Percentiles rank a stretch among this genome's conserved stretches.
These are phyloP conservation scores for Papilio elwesi DNA, from an alignment of 2,888 invertebrate species.

Conservation along the genomic window DNA sequence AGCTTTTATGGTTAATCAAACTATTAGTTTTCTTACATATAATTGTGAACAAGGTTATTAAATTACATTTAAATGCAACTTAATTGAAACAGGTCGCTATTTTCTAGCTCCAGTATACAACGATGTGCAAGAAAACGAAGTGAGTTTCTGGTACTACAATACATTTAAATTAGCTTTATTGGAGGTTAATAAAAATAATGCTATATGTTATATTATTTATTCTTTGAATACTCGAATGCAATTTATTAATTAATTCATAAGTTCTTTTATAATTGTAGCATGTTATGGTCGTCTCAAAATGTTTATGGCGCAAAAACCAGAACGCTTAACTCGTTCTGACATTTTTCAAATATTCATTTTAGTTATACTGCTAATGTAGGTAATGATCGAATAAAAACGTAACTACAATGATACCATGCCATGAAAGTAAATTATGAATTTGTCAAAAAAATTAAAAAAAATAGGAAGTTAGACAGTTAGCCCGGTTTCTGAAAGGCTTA, in stretches of 20 bases:
- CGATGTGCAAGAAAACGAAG: constrained; percentile 23
- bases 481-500: too few relatives aligned
- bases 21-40: constrained; percentile 49
- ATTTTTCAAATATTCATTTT: constrained; percentile 7
- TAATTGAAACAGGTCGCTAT: constrained; percentile 60
- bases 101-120: constrained; percentile 39
- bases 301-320: background rate
- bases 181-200: background rate
- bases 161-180: constrained; percentile 14
- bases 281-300: background rate
- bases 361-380: background rate
- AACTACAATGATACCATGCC: background rate
- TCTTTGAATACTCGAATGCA: background rate
- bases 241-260: background rate
- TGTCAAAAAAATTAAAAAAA: too few relatives aligned
- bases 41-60: constrained; percentile 63
- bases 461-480: too few relatives aligned
- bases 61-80: constrained; percentile 63
- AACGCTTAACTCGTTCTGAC: background rate
- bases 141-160: background rate
- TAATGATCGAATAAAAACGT: background rate
- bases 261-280: background rate
- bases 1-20: constrained; percentile 41
- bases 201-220: background rate
- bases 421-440: background rate